Conservation (phyloP, 2,113 vertebrate genomes). For the Artemisiospiza belli region DNA sequence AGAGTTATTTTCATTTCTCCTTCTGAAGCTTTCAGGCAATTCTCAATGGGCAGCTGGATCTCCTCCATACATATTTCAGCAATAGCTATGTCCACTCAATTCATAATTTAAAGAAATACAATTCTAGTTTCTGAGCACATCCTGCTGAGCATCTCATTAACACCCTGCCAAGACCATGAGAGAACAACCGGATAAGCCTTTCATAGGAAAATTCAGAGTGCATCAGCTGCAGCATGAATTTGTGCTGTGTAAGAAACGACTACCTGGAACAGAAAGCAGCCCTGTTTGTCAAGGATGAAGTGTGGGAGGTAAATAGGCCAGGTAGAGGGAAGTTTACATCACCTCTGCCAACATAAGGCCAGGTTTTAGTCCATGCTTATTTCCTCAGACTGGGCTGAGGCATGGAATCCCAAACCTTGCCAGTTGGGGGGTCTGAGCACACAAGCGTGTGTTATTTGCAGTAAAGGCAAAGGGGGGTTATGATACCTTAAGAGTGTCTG, state of each 20-base stretch:
- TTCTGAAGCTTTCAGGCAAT: neutral
- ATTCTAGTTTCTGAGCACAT: neutral
- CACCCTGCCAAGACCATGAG: neutral
- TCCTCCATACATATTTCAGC: neutral
- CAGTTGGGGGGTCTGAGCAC: neutral
- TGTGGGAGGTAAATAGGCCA: neutral
- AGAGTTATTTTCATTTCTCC: neutral
- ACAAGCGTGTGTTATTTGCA: rapidly evolving
- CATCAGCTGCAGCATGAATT: neutral
- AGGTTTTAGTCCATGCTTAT: neutral
- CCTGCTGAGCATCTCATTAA: neutral
- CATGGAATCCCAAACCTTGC: neutral
- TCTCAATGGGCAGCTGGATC: neutral
- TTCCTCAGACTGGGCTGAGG: neutral
- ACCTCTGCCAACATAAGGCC: neutral
- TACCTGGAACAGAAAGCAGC: neutral
- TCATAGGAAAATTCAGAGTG: neutral
- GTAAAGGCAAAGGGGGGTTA: neutral
- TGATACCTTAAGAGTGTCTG: neutral
- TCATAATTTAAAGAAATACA: neutral
- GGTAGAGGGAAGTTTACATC: neutral
- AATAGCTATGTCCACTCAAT: neutral
- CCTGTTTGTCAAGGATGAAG: neutral
- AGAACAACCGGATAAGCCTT: neutral
- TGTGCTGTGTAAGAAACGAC: neutral